A percentile compares a stretch with the other conserved stretches of the same genome.
These are phyloP conservation scores for Desmophyllum pertusum DNA, from an alignment of 92 coral and sea anemone genomes.

Conservation along the genomic window DNA sequence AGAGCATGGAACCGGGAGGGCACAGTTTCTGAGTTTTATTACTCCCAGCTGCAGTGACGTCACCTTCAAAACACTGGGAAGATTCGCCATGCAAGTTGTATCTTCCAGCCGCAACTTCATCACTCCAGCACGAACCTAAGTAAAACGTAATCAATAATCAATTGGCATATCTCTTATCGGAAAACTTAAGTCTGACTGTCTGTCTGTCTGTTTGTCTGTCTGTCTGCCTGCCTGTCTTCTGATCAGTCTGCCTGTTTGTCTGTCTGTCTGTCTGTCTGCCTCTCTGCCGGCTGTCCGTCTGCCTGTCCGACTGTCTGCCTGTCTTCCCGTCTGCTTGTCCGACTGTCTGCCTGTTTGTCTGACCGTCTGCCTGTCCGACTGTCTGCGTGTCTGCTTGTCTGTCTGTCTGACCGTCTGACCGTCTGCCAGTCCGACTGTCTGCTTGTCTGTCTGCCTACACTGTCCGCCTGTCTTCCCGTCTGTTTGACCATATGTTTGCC, in stretches of 20 bases:
- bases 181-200: not conserved
- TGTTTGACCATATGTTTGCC: too few species aligned
- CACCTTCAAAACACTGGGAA: conserved; percentile 8
- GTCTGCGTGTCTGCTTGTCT: too few species aligned
- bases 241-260: not conserved
- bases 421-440: too few species aligned
- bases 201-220: not conserved
- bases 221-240: too few species aligned
- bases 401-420: not conserved
- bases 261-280: not conserved
- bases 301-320: not conserved
- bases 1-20: conserved; percentile 8
- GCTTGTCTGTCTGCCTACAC: too few species aligned
- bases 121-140: conserved; percentile 10
- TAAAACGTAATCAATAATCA: too few species aligned
- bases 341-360: not conserved
- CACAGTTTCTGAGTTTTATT: not conserved
- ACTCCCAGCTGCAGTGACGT: not conserved
- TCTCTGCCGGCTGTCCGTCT: not conserved
- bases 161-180: too few species aligned
- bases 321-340: not conserved
- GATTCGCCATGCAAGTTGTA: conserved; percentile 2
- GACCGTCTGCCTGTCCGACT: too few species aligned
- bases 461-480: too few species aligned
- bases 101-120: conserved; percentile 10